Percentiles rank a stretch among this genome's conserved stretches.
Evolutionary conservation across 1,140 invertebrate genomes (phyloP).

Genomic region (Agrilus planipennis): DNA sequence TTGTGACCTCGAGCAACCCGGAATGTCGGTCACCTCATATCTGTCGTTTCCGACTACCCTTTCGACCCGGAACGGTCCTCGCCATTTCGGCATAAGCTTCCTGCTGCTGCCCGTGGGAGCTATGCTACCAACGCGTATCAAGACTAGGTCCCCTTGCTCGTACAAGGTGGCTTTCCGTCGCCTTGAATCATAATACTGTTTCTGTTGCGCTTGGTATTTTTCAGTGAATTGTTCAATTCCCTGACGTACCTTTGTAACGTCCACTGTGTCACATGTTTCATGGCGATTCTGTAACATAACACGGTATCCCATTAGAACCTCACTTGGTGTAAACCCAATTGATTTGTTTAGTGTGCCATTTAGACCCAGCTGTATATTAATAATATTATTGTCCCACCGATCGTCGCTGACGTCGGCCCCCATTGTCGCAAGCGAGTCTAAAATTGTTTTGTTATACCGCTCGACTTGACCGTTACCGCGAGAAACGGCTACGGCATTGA

Average conservation of each 20-base stretch:
- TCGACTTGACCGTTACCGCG: slow-evolving; percentile 28
- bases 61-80: not conserved
- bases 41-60: not conserved
- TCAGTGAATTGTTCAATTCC: slow-evolving; percentile 4
- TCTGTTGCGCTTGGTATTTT: slow-evolving; percentile 7
- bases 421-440: slow-evolving; percentile 11
- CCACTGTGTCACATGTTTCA: not conserved
- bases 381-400: slow-evolving; percentile 11
- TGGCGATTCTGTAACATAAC: slow-evolving; percentile 5
- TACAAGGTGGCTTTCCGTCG: not conserved
- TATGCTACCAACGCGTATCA: not conserved
- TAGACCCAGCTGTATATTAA: slow-evolving; percentile 13
- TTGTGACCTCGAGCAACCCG: not conserved
- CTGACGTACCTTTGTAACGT: slow-evolving; percentile 2
- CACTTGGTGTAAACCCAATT: slow-evolving; percentile 2
- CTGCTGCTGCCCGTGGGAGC: not conserved
- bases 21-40: not conserved
- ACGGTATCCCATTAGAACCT: slow-evolving; percentile 5
- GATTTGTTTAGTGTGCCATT: slow-evolving; percentile 10
- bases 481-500: slow-evolving; percentile 19
- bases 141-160: not conserved
- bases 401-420: slow-evolving; percentile 9
- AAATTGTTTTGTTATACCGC: slow-evolving; percentile 20
- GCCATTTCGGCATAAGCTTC: not conserved
- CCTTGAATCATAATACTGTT: slow-evolving; percentile 10